Percentiles rank a stretch among this genome's conserved stretches.
Evolutionary conservation across 2,888 invertebrate genomes (phyloP).

Genomic region (Blera fallax): DNA sequence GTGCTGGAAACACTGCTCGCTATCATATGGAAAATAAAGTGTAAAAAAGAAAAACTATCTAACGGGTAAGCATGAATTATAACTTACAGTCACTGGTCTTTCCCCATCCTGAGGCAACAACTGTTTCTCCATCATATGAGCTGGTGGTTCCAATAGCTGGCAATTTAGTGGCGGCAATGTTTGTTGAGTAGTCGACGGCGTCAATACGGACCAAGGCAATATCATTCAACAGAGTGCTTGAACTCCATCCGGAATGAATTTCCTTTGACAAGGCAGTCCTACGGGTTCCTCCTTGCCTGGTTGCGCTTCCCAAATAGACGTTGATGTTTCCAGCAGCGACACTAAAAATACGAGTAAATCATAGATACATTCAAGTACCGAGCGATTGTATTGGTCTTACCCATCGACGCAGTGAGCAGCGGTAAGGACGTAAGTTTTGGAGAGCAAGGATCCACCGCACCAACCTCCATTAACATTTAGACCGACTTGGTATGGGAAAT

Average conservation of each 20-base stretch:
- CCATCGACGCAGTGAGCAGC: conserved; percentile 75
- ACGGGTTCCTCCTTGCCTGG: not conserved
- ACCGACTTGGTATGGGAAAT: conserved; percentile 45
- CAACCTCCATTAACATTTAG: not conserved
- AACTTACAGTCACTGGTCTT: conserved; percentile 33
- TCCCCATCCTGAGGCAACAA: conserved; percentile 53
- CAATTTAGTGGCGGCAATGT: conserved; percentile 30
- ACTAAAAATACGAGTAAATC: conserved; percentile 69
- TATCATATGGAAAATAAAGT: not conserved
- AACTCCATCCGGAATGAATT: conserved; percentile 56
- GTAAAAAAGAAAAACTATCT: not conserved
- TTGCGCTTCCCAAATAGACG: conserved; percentile 70
- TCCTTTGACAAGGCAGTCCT: not conserved
- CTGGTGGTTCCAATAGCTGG: conserved; percentile 1
- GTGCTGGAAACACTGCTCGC: conserved; percentile 57
- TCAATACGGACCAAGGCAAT: conserved; percentile 59
- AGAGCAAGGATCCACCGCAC: conserved; percentile 76
- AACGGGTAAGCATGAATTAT: not conserved
- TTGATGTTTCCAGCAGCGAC: conserved; percentile 59
- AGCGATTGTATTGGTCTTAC: conserved; percentile 17
- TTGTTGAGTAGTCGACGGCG: conserved; percentile 68
- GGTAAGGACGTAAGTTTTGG: conserved; percentile 74
- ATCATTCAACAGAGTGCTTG: conserved; percentile 56
- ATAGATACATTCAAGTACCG: too few relatives aligned
- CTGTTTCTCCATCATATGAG: not conserved